A percentile compares a stretch with the other conserved stretches of the same genome.
These are phyloP conservation scores for Halcyon senegalensis DNA, from an alignment of 2,113 vertebrate genomes.

Conservation along the genomic window DNA sequence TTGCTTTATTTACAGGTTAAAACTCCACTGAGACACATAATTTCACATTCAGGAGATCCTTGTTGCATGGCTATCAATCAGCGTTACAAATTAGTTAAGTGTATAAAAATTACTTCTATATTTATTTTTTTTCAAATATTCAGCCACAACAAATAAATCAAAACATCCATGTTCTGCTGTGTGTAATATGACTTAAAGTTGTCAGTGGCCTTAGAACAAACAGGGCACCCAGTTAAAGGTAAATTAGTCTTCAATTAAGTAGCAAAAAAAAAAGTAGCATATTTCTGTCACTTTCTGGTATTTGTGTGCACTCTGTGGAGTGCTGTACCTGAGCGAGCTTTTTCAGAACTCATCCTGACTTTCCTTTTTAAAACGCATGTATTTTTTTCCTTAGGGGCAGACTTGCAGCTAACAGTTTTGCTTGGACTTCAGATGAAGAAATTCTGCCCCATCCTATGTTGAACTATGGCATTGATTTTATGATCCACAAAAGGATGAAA, in stretches of 20 bases:
- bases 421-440: neutral
- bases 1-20: constrained; percentile 46
- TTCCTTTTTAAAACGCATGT: neutral
- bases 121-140: neutral
- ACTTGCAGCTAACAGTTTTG: neutral
- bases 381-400: fast-evolving
- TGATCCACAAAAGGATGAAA: neutral
- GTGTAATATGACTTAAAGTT: neutral
- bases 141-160: constrained; percentile 13
- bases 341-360: neutral
- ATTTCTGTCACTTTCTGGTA: neutral
- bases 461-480: neutral
- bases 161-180: neutral
- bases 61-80: constrained; percentile 14
- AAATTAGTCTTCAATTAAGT: constrained; percentile 1
- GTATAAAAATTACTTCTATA: neutral
- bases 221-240: neutral
- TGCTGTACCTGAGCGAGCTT: neutral
- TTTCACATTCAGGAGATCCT: constrained; percentile 30
- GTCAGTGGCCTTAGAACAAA: neutral
- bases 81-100: constrained; percentile 6
- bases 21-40: constrained; percentile 32
- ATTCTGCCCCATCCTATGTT: neutral
- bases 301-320: neutral
- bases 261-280: neutral